These are phyloP conservation scores for Psophia crepitans DNA, from an alignment of 2,113 vertebrate genomes.

Conservation along the genomic window DNA sequence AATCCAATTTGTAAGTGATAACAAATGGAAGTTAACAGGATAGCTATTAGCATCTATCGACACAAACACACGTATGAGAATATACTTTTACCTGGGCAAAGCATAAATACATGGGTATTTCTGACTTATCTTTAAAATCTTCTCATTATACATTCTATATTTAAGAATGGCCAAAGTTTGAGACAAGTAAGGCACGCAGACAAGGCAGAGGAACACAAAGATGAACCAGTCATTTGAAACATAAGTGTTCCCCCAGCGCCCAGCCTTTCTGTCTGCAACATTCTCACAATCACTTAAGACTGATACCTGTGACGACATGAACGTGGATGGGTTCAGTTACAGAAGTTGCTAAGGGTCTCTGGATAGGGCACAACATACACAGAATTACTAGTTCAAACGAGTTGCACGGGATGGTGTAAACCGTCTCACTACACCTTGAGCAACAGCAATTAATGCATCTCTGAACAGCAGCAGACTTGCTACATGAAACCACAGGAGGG, in stretches of 20 bases:
- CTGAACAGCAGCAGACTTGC: fast-evolving
- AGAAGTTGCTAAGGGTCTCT: not conserved
- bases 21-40: not conserved
- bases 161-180: too few relatives aligned
- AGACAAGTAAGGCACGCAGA: too few relatives aligned
- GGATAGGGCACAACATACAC: fast-evolving
- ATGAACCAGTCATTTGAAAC: not conserved
- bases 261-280: not conserved
- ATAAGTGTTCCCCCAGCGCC: not conserved
- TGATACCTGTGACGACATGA: fast-evolving
- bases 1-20: not conserved
- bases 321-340: not conserved
- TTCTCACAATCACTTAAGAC: not conserved
- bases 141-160: not conserved
- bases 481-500: conserved; percentile 24
- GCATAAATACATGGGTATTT: not conserved
- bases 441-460: not conserved
- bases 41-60: fast-evolving
- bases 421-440: not conserved
- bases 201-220: not conserved
- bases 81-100: not conserved
- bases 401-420: not conserved
- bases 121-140: not conserved
- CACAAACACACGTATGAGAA: not conserved
- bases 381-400: not conserved